Conservation (phyloP, 2,797 vertebrate species). For the Coreius guichenoti region DNA sequence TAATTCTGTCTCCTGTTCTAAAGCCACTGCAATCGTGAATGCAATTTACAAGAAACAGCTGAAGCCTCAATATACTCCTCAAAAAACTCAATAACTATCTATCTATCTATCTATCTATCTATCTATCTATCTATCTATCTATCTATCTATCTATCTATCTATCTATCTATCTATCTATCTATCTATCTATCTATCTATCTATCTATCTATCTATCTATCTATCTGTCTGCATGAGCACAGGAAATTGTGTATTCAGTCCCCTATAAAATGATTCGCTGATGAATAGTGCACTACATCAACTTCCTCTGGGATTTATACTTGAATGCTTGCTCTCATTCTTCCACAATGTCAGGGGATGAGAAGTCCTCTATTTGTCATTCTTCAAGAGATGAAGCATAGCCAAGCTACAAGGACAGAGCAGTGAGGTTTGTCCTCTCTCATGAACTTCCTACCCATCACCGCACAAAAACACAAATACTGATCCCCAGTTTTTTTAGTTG, state of each 20-base stretch:
- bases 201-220: no score
- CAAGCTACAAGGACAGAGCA: slow-evolving; percentile 47
- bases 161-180: no score
- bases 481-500: slow-evolving; percentile 10
- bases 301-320: slow-evolving; percentile 39
- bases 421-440: slow-evolving; percentile 42
- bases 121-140: no score
- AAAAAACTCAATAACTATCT: background rate
- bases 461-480: slow-evolving; percentile 29
- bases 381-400: slow-evolving; percentile 55
- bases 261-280: slow-evolving; percentile 29
- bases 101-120: no score
- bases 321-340: slow-evolving; percentile 47
- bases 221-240: background rate
- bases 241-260: slow-evolving; percentile 31
- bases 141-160: no score
- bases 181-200: no score
- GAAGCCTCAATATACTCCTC: background rate
- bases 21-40: slow-evolving; percentile 34
- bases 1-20: slow-evolving; percentile 32
- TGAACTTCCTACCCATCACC: slow-evolving; percentile 18
- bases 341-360: slow-evolving; percentile 48
- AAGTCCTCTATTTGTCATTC: slow-evolving; percentile 66
- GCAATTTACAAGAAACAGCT: slow-evolving; percentile 23
- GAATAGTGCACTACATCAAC: slow-evolving; percentile 34